Evolutionary conservation across 2,888 invertebrate species (phyloP).

Genomic region (Lypha dubia): DNA sequence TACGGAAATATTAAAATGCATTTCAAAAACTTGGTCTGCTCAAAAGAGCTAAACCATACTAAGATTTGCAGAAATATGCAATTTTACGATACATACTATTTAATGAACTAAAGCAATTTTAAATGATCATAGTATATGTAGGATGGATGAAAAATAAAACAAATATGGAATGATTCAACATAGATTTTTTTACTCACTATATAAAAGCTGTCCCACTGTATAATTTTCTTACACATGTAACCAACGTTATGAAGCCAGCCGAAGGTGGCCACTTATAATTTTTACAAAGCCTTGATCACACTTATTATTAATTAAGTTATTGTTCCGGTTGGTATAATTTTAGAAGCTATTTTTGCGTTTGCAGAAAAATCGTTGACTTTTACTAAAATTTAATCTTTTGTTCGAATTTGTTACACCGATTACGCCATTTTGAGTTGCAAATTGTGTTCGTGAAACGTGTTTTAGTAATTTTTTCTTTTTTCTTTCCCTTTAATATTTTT

Average conservation of each 20-base stretch:
- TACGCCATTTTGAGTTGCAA: conserved; percentile 70
- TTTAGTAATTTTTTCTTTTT: conserved; percentile 44
- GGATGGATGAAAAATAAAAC: not conserved
- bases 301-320: not conserved
- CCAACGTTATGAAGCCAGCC: conserved; percentile 59
- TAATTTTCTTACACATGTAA: conserved; percentile 55
- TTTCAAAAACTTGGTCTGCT: not conserved
- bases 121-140: not conserved
- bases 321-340: not conserved
- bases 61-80: not conserved
- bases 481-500: not conserved
- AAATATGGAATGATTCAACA: not conserved
- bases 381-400: conserved; percentile 67
- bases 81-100: not conserved
- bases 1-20: not conserved
- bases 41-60: not conserved
- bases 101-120: not conserved
- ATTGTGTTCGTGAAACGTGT: conserved; percentile 68
- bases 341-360: not conserved
- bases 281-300: not conserved
- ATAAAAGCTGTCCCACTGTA: conserved; percentile 51
- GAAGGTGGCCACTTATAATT: conserved; percentile 40
- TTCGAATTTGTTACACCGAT: conserved; percentile 62
- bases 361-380: conserved; percentile 18
- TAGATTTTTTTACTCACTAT: conserved; percentile 53